phyloP scores from a whole-genome alignment of 2,888 invertebrate species.

The Theodoxus fluviatilis region DNA sequence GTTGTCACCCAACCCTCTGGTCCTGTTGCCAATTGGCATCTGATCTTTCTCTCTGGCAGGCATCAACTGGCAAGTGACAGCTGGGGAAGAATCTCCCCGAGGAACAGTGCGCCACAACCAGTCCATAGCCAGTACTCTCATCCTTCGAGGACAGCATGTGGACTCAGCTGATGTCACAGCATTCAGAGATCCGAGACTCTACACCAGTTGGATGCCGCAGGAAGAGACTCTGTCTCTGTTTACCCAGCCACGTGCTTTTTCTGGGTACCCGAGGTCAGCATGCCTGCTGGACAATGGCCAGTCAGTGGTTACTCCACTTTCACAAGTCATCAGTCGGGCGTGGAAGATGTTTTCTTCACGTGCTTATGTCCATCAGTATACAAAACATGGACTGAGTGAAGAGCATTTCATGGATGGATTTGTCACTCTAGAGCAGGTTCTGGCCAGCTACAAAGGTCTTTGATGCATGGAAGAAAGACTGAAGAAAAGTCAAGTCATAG shows the following conservation, averaged over 20 bases:
- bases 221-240: slow-evolving; percentile 42
- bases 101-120: slow-evolving; percentile 43
- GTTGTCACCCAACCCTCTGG: slow-evolving; percentile 11
- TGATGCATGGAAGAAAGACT: too few relatives aligned
- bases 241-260: slow-evolving; percentile 53
- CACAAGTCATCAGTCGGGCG: slow-evolving; percentile 59
- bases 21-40: background rate
- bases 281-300: slow-evolving; percentile 63
- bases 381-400: slow-evolving; percentile 60
- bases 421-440: slow-evolving; percentile 63
- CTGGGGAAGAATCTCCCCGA: slow-evolving; percentile 38
- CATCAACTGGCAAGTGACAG: slow-evolving; percentile 60
- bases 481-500: too few relatives aligned
- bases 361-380: slow-evolving; percentile 67
- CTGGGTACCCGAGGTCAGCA: slow-evolving; percentile 61
- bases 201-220: slow-evolving; percentile 54
- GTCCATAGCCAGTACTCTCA: slow-evolving; percentile 54
- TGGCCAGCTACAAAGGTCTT: slow-evolving; percentile 56
- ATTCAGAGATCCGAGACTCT: slow-evolving; percentile 53
- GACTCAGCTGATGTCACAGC: slow-evolving; percentile 39
- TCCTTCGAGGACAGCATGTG: slow-evolving; percentile 56
- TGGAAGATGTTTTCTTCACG: slow-evolving; percentile 65
- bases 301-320: slow-evolving; percentile 51
- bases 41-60: slow-evolving; percentile 42
- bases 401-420: slow-evolving; percentile 65